phyloP scores from a whole-genome alignment of 2,797 vertebrate species.

The Poecile montanus region DNA sequence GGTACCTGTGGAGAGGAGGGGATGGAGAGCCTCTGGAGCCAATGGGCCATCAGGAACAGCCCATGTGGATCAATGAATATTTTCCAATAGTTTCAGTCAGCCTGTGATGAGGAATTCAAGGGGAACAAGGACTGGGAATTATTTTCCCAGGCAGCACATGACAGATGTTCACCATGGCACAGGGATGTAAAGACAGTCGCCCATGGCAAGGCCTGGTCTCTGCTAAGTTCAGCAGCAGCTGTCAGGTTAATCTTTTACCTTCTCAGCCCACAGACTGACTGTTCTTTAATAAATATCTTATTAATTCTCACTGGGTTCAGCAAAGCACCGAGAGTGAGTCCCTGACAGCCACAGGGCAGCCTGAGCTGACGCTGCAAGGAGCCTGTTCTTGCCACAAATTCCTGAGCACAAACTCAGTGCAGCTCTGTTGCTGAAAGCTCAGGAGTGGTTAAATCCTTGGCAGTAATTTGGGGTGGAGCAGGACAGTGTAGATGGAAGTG shows the following conservation, averaged over 20 bases:
- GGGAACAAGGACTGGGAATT: not conserved
- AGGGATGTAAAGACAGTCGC: not conserved
- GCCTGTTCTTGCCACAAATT: not conserved
- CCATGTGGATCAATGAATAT: not conserved
- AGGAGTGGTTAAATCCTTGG: not conserved
- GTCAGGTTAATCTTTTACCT: not conserved
- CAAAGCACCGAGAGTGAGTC: not conserved
- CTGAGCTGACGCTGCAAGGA: not conserved
- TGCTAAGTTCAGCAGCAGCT: not conserved
- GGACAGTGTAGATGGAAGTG: not conserved
- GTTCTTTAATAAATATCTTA: not conserved
- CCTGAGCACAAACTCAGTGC: not conserved
- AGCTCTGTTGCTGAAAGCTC: not conserved
- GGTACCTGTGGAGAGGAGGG: not conserved
- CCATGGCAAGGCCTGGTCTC: not conserved
- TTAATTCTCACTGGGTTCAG: not conserved
- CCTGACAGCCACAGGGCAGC: not conserved
- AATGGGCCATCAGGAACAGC: not conserved
- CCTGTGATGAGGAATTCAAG: not conserved
- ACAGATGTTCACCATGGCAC: not conserved
- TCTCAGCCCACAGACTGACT: not conserved
- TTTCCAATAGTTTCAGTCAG: not conserved
- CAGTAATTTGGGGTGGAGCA: not conserved
- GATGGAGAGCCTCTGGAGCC: not conserved
- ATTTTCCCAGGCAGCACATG: not conserved